Evolutionary conservation across 2,888 invertebrate genomes (phyloP), one percentile per base, ranked within the genome.

Genomic region (Caradrina kadenii): DNA sequence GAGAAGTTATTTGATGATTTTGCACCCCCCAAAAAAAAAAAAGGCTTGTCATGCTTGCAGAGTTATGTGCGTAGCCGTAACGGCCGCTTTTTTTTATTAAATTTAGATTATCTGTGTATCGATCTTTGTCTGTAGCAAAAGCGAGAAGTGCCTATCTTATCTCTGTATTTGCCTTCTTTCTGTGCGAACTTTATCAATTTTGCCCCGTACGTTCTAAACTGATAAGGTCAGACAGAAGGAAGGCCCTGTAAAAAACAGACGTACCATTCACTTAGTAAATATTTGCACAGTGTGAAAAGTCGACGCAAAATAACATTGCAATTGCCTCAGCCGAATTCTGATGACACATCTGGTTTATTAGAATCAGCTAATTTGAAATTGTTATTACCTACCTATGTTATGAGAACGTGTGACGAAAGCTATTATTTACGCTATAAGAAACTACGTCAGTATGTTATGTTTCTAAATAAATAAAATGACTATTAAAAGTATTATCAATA

Each of bases 291-390:
- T 17, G 3, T 55, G 42, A 21, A 59, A 62, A 59, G 15, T 50
- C 48, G 15, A 22, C 17, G 81, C 53, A 79, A 76, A 80, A 63
- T 19, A 8, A 42, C 26, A 56, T 53, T 21, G 17, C 4, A 26
- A 65, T 86, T 87, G 85, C 84, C 81, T 87, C 83, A 87, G 79
- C 72, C 68, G 19, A 48, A 54, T n/a, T 76, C 76, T 84, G 82
- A 86, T 76, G 86, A 76, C 80, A 83, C 65, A 81, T 70, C 79
- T 64, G 53, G 72, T 74, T 69, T 63, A 31, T 54, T 63, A 39
- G 52, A 70, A 77, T 86, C 83, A 80, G 72, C 63, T 71, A 54
- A 50, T 59, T n/a, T 42, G 19, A 11, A 22, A 42, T 76, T 78
- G 64, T 62, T 22, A 49, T 73, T 79, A 62, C 42, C 15, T n/a